Evolutionary conservation across 2,888 invertebrate genomes (phyloP).

Genomic region (Blomia tropicalis): DNA sequence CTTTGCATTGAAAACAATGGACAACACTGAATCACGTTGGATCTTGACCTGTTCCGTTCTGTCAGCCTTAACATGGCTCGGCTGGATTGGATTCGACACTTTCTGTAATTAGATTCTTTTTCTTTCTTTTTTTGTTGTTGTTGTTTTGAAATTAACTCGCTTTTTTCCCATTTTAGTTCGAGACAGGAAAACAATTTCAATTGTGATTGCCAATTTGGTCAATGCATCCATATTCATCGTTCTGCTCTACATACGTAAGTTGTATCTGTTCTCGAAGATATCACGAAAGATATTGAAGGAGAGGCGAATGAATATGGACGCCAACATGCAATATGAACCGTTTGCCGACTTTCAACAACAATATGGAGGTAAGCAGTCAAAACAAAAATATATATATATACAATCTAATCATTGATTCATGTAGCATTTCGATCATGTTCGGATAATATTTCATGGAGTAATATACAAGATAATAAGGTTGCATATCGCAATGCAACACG

Average conservation of each 20-base stretch:
- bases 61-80: constrained; percentile 35
- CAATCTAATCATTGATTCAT: background rate
- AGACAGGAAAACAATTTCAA: constrained; percentile 34
- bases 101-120: constrained; percentile 21
- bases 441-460: constrained; percentile 12
- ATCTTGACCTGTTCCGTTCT: constrained; percentile 35
- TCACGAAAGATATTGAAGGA: constrained; percentile 27
- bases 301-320: constrained; percentile 27
- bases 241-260: constrained; percentile 36
- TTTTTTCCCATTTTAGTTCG: constrained; percentile 27
- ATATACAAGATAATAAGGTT: background rate
- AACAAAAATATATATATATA: background rate
- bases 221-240: constrained; percentile 36
- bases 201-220: constrained; percentile 36
- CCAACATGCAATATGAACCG: constrained; percentile 25
- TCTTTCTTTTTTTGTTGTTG: background rate
- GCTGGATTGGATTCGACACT: constrained; percentile 34
- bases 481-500: constrained; percentile 13
- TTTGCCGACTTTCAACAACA: constrained; percentile 20
- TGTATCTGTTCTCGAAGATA: constrained; percentile 32
- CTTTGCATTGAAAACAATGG: constrained; percentile 36
- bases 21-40: constrained; percentile 37
- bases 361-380: constrained; percentile 17
- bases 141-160: too few relatives aligned
- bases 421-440: constrained; percentile 4